Evolutionary conservation across 2,113 vertebrate genomes (phyloP).

Genomic region (Neotragus pygmaeus): DNA sequence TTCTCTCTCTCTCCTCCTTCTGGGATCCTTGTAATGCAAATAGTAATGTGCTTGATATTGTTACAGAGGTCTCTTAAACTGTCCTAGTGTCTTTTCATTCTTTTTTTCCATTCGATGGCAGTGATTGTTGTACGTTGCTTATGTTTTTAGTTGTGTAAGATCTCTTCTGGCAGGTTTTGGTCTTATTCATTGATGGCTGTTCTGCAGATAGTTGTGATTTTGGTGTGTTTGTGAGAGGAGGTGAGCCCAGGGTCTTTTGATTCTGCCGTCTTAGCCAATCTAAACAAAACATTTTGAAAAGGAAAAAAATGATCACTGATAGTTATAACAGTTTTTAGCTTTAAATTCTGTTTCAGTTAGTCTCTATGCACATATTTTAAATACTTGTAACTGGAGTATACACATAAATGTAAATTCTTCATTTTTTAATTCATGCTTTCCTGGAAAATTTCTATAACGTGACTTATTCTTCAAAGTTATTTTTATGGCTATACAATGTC

Average conservation of each 20-base stretch:
- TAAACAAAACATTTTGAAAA: conserved; percentile 4
- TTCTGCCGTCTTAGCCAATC: neutral
- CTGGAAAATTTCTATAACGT: neutral
- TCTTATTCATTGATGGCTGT: neutral
- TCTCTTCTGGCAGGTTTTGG: neutral
- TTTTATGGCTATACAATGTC: neutral
- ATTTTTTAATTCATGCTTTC: neutral
- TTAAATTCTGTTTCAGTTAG: conserved; percentile 5
- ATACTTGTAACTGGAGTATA: neutral
- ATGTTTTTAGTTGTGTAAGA: neutral
- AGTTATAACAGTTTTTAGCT: neutral
- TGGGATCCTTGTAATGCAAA: neutral
- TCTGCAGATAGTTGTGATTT: neutral
- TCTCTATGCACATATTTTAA: neutral
- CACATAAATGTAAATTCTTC: neutral
- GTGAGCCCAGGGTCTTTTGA: neutral
- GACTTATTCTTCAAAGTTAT: neutral
- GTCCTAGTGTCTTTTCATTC: neutral
- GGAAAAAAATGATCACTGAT: neutral
- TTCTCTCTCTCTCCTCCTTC: neutral
- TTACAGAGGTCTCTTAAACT: neutral
- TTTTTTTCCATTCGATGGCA: neutral
- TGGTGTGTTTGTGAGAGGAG: neutral
- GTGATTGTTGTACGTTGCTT: neutral
- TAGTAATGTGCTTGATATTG: neutral